phyloP scores from a whole-genome alignment of 1,140 invertebrate species.

The Diprion similis region DNA sequence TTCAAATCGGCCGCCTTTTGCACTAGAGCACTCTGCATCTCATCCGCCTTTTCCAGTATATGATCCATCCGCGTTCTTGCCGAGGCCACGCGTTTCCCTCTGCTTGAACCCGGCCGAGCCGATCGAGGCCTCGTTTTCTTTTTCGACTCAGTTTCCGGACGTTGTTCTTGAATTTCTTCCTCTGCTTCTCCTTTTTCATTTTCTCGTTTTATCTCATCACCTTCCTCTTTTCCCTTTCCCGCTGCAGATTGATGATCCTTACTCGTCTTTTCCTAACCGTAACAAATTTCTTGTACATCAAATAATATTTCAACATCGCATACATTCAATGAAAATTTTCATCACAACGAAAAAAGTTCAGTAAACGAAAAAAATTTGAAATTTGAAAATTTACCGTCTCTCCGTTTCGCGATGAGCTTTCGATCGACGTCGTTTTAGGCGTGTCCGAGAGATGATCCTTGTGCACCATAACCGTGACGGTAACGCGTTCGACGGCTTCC shows the following conservation, averaged over 20 bases:
- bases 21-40: slow-evolving; percentile 41
- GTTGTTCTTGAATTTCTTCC: slow-evolving; percentile 20
- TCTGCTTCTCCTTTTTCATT: slow-evolving; percentile 24
- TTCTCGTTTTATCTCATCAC: slow-evolving; percentile 26
- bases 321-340: too few species aligned
- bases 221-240: slow-evolving; percentile 23
- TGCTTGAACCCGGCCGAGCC: not conserved
- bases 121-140: not conserved
- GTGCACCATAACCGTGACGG: slow-evolving; percentile 54
- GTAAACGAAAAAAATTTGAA: too few species aligned
- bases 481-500: slow-evolving; percentile 49
- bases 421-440: slow-evolving; percentile 32
- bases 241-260: slow-evolving; percentile 22
- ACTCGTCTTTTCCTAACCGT: slow-evolving; percentile 14
- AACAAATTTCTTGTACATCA: too few species aligned
- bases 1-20: slow-evolving; percentile 47
- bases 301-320: too few species aligned
- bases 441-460: slow-evolving; percentile 50
- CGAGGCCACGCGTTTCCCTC: not conserved
- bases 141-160: slow-evolving; percentile 9
- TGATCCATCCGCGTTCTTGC: slow-evolving; percentile 37
- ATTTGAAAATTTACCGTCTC: too few species aligned
- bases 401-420: not conserved
- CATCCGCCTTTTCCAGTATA: slow-evolving; percentile 45
- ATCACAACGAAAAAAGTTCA: too few species aligned